These are phyloP conservation scores for Leptinotarsa haldemani DNA, from an alignment of 2,888 invertebrate species.

Conservation along the genomic window DNA sequence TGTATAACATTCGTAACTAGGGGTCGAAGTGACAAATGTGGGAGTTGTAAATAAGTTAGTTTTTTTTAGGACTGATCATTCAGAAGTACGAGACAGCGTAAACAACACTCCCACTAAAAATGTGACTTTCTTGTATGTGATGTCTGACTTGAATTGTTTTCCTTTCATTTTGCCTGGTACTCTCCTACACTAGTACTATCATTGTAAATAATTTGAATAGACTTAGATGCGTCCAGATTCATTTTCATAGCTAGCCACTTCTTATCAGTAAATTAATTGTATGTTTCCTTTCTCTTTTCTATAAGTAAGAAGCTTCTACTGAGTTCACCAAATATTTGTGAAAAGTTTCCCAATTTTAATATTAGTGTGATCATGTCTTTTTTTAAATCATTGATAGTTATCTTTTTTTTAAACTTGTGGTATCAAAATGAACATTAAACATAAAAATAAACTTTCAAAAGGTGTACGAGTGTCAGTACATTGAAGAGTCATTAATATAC, in stretches of 20 bases:
- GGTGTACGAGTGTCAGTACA: too few relatives aligned
- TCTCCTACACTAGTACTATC: constrained; percentile 50
- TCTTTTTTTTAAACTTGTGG: constrained; percentile 1
- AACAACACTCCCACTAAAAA: constrained; percentile 31
- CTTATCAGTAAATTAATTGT: constrained; percentile 63
- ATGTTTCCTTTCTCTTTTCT: constrained; percentile 62
- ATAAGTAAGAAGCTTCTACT: constrained; percentile 60
- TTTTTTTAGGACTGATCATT: constrained; percentile 52
- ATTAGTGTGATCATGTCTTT: constrained; percentile 65
- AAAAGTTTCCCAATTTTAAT: constrained; percentile 63
- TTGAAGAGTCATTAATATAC: too few relatives aligned
- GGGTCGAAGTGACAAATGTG: constrained; percentile 58
- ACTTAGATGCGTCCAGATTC: constrained; percentile 51
- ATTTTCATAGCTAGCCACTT: constrained; percentile 60
- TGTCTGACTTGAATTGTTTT: constrained; percentile 8
- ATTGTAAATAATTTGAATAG: constrained; percentile 56
- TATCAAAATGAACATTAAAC: too few relatives aligned
- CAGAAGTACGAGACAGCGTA: constrained; percentile 29
- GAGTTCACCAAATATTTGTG: constrained; percentile 61
- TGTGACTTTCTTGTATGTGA: constrained; percentile 8
- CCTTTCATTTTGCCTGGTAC: constrained; percentile 33
- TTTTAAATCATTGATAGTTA: constrained; percentile 36
- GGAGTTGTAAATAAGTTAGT: constrained; percentile 55
- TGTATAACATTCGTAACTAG: constrained; percentile 58
- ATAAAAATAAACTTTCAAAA: too few relatives aligned